Evolutionary conservation across 2,888 invertebrate species (phyloP).

Genomic region (Glomeris marginata): DNA sequence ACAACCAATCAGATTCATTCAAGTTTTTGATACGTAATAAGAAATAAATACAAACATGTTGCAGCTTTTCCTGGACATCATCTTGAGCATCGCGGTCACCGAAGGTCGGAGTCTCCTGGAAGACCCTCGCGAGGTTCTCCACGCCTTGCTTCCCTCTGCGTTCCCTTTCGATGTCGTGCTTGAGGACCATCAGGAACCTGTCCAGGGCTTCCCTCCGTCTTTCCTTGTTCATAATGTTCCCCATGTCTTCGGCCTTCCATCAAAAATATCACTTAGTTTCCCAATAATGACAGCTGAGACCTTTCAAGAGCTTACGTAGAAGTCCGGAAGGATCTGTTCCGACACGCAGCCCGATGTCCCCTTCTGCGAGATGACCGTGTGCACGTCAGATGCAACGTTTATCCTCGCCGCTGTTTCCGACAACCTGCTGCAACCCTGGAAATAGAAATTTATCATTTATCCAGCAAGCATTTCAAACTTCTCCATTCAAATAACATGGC

Average conservation of each 20-base stretch:
- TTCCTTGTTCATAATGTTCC: constrained; percentile 81
- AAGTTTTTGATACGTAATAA: neutral
- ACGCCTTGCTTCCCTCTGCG: constrained; percentile 74
- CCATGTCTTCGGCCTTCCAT: constrained; percentile 68
- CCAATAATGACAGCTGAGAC: neutral
- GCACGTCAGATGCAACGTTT: constrained; percentile 46
- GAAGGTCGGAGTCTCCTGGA: constrained; percentile 69
- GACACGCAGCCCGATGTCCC: constrained; percentile 50
- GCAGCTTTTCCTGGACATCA: constrained; percentile 79
- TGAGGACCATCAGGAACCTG: constrained; percentile 67
- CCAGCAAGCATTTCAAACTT: too few relatives aligned
- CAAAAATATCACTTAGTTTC: neutral
- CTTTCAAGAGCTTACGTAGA: constrained; percentile 42
- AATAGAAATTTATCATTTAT: constrained; percentile 19
- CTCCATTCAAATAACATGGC: too few relatives aligned
- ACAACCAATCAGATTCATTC: neutral
- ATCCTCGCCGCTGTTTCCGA: constrained; percentile 46
- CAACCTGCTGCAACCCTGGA: constrained; percentile 52
- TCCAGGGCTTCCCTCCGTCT: constrained; percentile 72
- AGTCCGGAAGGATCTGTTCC: constrained; percentile 81
- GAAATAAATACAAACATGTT: constrained; percentile 51
- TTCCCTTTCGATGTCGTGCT: constrained; percentile 78
- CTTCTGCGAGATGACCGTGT: constrained; percentile 44
- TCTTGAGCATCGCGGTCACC: constrained; percentile 79
- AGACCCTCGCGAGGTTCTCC: constrained; percentile 74